Evolutionary conservation across 2,797 vertebrate species (phyloP), one percentile per base, ranked within the genome.

Genomic region (Peromyscus aztecus): DNA sequence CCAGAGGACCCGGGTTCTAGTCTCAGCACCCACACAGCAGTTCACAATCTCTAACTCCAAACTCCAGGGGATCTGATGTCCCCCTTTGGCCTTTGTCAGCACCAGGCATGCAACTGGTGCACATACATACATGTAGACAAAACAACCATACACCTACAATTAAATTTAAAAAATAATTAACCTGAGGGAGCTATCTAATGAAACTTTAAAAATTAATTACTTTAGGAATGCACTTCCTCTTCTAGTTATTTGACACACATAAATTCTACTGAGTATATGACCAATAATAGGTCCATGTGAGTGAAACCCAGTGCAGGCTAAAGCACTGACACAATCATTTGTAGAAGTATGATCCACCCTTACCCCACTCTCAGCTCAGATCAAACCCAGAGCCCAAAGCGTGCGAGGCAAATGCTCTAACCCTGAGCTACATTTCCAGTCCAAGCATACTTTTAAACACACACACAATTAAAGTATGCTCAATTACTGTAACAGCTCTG

Each of bases 141-240:
- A 82, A 67, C 29, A 85, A 67, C 40, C 40, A 85, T 6, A 67
- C 2, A 67, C 11, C 34, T 49, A 67, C 8, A 37, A 40, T 37
- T 87, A 87, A 73, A 57, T 46, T 46, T 12, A 84, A 37, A 86
- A n/a, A 37, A n/a, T 23, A 87, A 69, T n/a, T n/a, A 46, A 57
- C 34, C 67, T 14, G 27, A 73, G 29, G 59, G 81, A 43, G 7
- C 55, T 57, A 95, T 37, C 57, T 89, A 94, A 49, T 63, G 77
- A 95, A 85, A 93, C 61, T 82, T 27, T 77, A 63, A 96, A 93
- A 97, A 75, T 34, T n/a, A n/a, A n/a, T n/a, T 71, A 87, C 80
- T 93, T 31, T 67, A 86, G 43, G 27, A 2, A 95, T 49, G n/a
- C 17, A 37, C 76, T n/a, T 1, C 43, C 8, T 59, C 78, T 94